Percentiles rank a stretch among this genome's conserved stretches.
Evolutionary conservation across 1,140 invertebrate genomes (phyloP).

Genomic region (Octopus bimaculoides): DNA sequence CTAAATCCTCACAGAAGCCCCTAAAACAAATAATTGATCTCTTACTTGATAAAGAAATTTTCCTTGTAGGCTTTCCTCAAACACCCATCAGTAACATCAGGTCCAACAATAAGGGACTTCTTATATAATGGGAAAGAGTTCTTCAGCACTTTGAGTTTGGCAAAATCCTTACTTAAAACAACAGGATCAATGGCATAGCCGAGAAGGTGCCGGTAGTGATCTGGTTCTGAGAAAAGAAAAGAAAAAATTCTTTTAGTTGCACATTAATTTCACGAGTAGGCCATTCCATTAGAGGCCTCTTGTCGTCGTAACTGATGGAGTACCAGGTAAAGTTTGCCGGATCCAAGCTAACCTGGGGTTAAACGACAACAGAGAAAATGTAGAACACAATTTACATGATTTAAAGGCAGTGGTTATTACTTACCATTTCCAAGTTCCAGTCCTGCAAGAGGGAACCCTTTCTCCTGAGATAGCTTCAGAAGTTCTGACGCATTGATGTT

Average conservation of each 20-base stretch:
- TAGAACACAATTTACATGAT: too few relatives aligned
- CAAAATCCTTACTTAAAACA: not conserved
- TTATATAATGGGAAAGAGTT: not conserved
- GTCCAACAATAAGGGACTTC: constrained; percentile 2
- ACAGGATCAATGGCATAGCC: not conserved
- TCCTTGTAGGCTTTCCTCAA: not conserved
- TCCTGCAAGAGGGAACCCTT: constrained; percentile 60
- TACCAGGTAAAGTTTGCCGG: too few relatives aligned
- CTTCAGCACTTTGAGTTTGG: not conserved
- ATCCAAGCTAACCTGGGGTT: too few relatives aligned
- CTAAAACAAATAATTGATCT: too few relatives aligned
- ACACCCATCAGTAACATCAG: not conserved
- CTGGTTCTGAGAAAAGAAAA: constrained; percentile 2
- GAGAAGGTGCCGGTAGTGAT: not conserved
- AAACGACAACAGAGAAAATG: too few relatives aligned
- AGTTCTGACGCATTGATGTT: constrained; percentile 65
- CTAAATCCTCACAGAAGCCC: too few relatives aligned
- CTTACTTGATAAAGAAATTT: too few relatives aligned
- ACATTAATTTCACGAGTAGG: too few relatives aligned
- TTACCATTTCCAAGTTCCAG: constrained; percentile 76
- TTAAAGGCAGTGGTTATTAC: not conserved
- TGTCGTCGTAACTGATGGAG: too few relatives aligned
- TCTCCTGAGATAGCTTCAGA: constrained; percentile 62
- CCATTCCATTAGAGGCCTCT: too few relatives aligned
- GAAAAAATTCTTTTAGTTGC: too few relatives aligned